Evolutionary conservation across 1,140 invertebrate genomes (phyloP), one percentile per base, ranked within the genome.

Genomic region (Oscheius sp.): DNA sequence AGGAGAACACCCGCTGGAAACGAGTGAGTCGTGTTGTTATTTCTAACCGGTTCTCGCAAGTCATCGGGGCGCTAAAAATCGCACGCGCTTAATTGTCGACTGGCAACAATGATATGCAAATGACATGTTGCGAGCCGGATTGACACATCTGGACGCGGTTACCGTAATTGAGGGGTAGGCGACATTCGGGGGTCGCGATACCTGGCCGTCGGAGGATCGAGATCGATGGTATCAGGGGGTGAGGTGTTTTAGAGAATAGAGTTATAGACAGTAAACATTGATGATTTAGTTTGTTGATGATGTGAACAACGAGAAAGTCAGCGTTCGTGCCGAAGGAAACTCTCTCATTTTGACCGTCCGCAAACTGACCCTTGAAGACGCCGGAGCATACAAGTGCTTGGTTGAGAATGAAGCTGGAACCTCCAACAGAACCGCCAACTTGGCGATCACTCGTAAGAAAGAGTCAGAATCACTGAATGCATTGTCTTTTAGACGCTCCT

Each of bases 381-480:
- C 73, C 4, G 73, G 58, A n/a, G 73, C 73, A 20, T 75, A 75
- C 46, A 62, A 35, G 34, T 75, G 73, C 26, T 29, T 62, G 18
- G 73, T 73, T 3, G n/a, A 62, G 15, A 75, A 75, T 29, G 73
- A 75, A 15, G 73, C 73, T 28, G 73, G 73, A 55, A 49, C 59
- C 3, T 52, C 45, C 1, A 72, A 64, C 38, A 63, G 55, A 45
- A 34, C 38, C 20, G 46, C 62, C 36, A 49, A 64, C 20, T 35
- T 75, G 45, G 59, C 49, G 28, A 75, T 75, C 26, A 75, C 59
- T 49, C 73, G 73, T 75, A 28, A 62, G 23, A 38, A 36, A n/a
- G n/a, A 13, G 20, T 36, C 23, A 20, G 38, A 2, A 7, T 64
- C 1, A 38, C 36, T 2, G 3, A 70, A 69, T 13, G 20, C 28